Percentiles rank a stretch among this genome's conserved stretches.
Evolutionary conservation across 1,140 invertebrate genomes (phyloP).

Genomic region (Parapsyche elsis): DNA sequence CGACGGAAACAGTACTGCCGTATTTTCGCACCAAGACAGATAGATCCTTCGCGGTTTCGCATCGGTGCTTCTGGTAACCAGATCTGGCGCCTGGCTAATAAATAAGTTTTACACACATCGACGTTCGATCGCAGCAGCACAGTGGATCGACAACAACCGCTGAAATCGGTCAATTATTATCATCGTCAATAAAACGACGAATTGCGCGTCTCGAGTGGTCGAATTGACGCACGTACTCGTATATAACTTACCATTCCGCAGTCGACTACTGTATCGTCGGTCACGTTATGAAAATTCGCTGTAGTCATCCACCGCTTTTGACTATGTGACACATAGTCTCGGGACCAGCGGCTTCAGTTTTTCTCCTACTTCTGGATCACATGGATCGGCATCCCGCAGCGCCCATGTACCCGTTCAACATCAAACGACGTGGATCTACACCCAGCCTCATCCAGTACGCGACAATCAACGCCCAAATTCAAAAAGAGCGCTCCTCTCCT

Average conservation of each 20-base stretch:
- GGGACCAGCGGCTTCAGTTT: background rate
- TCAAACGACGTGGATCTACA: constrained; percentile 47
- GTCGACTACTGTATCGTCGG: background rate
- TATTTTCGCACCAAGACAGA: background rate
- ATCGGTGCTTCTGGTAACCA: background rate
- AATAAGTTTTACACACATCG: background rate
- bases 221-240: background rate
- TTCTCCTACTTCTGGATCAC: background rate
- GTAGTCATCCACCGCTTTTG: background rate
- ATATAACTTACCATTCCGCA: background rate
- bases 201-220: background rate
- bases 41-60: constrained; percentile 5
- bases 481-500: constrained; percentile 51
- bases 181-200: background rate
- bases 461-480: constrained; percentile 54
- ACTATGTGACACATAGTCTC: background rate
- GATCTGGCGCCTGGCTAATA: background rate
- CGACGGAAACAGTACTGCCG: background rate
- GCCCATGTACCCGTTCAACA: background rate
- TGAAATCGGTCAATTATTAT: background rate
- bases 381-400: background rate
- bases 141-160: background rate
- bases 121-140: background rate
- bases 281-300: background rate
- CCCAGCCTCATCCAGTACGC: constrained; percentile 54